Base-by-base conservation (phyloP, 2,888 invertebrate genomes). In the Vesta saturnalis region DNA sequence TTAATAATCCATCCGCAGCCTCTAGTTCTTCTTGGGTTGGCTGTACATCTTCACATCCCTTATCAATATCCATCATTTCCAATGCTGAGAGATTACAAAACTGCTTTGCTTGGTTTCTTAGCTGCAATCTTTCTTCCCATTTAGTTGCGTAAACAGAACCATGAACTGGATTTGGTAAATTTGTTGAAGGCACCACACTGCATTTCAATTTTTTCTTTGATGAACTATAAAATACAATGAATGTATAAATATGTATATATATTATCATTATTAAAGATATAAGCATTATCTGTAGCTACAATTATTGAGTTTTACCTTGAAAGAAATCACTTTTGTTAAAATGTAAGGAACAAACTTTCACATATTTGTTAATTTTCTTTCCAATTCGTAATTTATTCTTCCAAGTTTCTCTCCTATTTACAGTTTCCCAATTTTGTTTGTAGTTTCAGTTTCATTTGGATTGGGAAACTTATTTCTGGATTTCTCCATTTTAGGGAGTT, bases 271-370 rank as follows among this genome's bases (percentile, higher is more conserved):
- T n/a, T n/a, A n/a, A n/a, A n/a, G n/a, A n/a, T n/a, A 30, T 30
- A 30, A 10, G 10, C 10, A 30, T 30, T 30, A 30, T 30, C 10
- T 6, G 30, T 30, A 30, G 30, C 30, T 30, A 30, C 30, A 6
- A 10, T 30, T 30, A 30, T 30, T 30, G 30, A 30, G 30, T 30
- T 46, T 49, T 49, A 49, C 47, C 18, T 49, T 15, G 15, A 49
- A 49, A 49, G 47, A 49, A 49, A 49, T 49, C 47, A 49, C 18
- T 49, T 49, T 49, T 18, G 18, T 15, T 8, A 49, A 49, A 49
- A 49, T 49, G 47, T 49, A 49, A 49, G 15, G 18, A 49, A 49
- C 47, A 49, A 49, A 49, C 47, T 49, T 49, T 49, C 47, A 49
- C 18, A 18, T 16, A 49, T 49, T 49, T 15, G 18, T 10, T 49